phyloP scores from a whole-genome alignment of 2,797 vertebrate genomes.

The Microhierax caerulescens region DNA sequence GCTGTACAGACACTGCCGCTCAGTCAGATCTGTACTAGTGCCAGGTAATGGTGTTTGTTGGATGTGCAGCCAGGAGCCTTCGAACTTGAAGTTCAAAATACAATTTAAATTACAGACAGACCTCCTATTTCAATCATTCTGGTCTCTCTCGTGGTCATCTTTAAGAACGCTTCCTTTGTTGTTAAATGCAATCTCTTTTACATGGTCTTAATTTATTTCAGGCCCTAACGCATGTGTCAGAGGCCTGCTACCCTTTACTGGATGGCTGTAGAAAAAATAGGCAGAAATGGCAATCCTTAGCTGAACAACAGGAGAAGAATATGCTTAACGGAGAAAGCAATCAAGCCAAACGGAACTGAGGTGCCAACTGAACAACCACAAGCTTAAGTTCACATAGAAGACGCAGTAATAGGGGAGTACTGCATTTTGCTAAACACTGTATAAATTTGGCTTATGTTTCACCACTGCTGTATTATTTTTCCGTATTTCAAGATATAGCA shows the following conservation, averaged over 20 bases:
- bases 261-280: slow-evolving; percentile 94
- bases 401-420: slow-evolving; percentile 23
- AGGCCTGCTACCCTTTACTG: slow-evolving; percentile 89
- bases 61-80: not conserved
- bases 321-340: slow-evolving; percentile 80
- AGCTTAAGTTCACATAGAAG: not conserved
- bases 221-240: slow-evolving; percentile 88
- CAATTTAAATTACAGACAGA: not conserved
- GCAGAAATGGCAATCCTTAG: slow-evolving; percentile 90
- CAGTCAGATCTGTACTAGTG: not conserved
- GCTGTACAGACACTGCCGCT: not conserved
- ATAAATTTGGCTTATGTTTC: slow-evolving; percentile 46
- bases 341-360: slow-evolving; percentile 75
- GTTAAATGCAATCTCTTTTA: not conserved
- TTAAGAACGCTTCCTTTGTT: not conserved
- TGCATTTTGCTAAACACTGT: slow-evolving; percentile 59
- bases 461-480: slow-evolving; percentile 71
- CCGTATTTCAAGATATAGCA: slow-evolving; percentile 43
- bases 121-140: not conserved
- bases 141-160: not conserved
- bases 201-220: slow-evolving; percentile 60
- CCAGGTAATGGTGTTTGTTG: not conserved
- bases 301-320: slow-evolving; percentile 88
- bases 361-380: not conserved
- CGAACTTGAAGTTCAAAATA: not conserved